These are phyloP conservation scores for Myrmecobius fasciatus DNA, from an alignment of 2,113 vertebrate species.

Conservation along the genomic window DNA sequence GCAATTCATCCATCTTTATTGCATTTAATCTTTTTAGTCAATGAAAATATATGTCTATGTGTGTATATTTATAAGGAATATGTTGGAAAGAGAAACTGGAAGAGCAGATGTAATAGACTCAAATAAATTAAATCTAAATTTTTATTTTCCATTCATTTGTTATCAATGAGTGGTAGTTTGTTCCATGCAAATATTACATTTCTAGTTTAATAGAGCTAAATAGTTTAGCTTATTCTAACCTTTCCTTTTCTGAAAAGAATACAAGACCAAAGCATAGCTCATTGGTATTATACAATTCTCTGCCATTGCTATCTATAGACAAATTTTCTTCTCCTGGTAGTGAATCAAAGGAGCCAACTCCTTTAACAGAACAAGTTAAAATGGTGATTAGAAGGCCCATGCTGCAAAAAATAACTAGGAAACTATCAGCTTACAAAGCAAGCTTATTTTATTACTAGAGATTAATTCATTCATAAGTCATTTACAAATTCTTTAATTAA, in stretches of 20 bases:
- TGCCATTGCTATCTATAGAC: conserved; percentile 37
- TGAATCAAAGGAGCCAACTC: conserved; percentile 37
- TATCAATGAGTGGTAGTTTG: conserved; percentile 34
- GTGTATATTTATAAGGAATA: background rate
- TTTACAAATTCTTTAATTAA: conserved; percentile 28
- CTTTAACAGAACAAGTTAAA: conserved; percentile 56
- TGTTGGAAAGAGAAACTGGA: background rate
- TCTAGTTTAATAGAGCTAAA: conserved; percentile 16
- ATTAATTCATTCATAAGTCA: conserved; percentile 11
- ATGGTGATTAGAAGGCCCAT: background rate
- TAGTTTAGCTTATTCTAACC: background rate
- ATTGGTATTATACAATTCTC: background rate
- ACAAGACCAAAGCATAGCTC: conserved; percentile 16
- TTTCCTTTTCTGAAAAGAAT: conserved; percentile 35
- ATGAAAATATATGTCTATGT: conserved; percentile 27
- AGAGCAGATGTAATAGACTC: background rate
- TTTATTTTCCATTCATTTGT: conserved; percentile 17
- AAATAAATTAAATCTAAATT: conserved; percentile 13
- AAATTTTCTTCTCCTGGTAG: conserved; percentile 9
- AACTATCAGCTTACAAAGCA: conserved; percentile 51
- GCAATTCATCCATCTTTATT: conserved; percentile 60
- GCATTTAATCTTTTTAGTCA: conserved; percentile 13
- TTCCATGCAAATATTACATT: background rate
- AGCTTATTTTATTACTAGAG: conserved; percentile 60
- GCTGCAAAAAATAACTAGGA: conserved; percentile 24